Conservation (phyloP, 2,797 vertebrate genomes). For the Sitta carolinensis region DNA sequence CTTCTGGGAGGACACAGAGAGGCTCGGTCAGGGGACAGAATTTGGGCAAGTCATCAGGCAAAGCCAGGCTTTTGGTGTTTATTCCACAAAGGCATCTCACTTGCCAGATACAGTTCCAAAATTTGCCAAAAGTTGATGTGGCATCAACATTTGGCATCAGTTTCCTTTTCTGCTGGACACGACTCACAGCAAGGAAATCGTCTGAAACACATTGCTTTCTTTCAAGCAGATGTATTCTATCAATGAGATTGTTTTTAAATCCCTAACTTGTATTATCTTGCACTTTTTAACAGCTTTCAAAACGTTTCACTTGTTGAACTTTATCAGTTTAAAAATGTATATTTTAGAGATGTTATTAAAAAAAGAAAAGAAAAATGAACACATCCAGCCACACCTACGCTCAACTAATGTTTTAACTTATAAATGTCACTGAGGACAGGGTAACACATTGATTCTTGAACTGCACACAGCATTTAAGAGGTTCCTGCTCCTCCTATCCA, state of each 20-base stretch:
- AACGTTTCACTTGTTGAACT: not conserved
- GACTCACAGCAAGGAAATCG: not conserved
- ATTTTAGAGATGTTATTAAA: not conserved
- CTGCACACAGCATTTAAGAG: not conserved
- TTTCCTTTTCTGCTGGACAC: not conserved
- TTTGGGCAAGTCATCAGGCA: not conserved
- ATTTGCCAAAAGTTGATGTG: not conserved
- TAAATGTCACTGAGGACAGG: not conserved
- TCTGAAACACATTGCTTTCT: rapidly evolving
- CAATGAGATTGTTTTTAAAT: not conserved
- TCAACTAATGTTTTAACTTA: not conserved
- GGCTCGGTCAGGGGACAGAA: not conserved
- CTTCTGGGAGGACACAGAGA: conserved; percentile 78
- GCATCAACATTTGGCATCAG: not conserved
- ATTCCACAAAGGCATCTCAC: not conserved
- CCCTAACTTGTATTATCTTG: not conserved
- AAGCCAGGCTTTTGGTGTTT: not conserved
- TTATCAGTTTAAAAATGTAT: not conserved
- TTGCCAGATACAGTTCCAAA: not conserved
- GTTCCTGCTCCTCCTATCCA: not conserved
- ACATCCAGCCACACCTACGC: not conserved
- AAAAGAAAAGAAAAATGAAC: not conserved
- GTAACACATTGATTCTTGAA: not conserved
- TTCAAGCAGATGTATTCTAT: not conserved
- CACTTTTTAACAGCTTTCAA: not conserved